Evolutionary conservation across 2,797 vertebrate genomes (phyloP).

Genomic region (Gymnothorax javanicus): DNA sequence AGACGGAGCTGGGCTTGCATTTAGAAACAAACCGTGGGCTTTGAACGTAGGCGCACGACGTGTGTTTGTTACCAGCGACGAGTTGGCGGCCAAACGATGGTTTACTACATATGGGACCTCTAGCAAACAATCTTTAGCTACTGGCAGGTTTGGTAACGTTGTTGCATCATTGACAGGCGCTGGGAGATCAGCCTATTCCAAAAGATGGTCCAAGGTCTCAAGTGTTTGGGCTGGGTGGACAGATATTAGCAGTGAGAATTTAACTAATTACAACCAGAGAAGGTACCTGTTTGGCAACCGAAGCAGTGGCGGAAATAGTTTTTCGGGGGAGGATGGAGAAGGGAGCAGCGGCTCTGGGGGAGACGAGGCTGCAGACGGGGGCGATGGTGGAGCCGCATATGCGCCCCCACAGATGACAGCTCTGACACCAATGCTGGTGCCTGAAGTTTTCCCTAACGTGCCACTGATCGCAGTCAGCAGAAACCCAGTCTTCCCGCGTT

Average conservation of each 20-base stretch:
- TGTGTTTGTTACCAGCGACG: constrained; percentile 11
- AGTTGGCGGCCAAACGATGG: constrained; percentile 24
- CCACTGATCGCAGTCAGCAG: constrained; percentile 89
- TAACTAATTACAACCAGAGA: constrained; percentile 29
- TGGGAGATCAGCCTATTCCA: constrained; percentile 30
- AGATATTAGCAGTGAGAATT: neutral
- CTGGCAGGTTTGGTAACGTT: neutral
- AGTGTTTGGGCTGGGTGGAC: constrained; percentile 11
- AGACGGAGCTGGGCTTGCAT: constrained; percentile 3
- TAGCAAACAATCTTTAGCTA: constrained; percentile 30
- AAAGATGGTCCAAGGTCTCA: constrained; percentile 55
- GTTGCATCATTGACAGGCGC: constrained; percentile 41
- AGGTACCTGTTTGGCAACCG: constrained; percentile 64
- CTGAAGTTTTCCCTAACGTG: constrained; percentile 90
- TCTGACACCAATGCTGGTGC: constrained; percentile 87
- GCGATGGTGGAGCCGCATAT: constrained; percentile 67
- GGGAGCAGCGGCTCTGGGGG: constrained; percentile 68
- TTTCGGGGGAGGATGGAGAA: constrained; percentile 70
- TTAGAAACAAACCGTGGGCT: constrained; percentile 15
- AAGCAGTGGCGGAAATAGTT: constrained; percentile 58
- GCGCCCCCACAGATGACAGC: constrained; percentile 82
- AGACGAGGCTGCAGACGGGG: constrained; percentile 59
- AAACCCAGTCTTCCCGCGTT: constrained; percentile 89
- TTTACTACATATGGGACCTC: constrained; percentile 37
- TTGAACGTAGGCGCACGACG: neutral